These are phyloP conservation scores for Cyprinella venusta DNA, from an alignment of 2,797 vertebrate genomes.

Conservation along the genomic window DNA sequence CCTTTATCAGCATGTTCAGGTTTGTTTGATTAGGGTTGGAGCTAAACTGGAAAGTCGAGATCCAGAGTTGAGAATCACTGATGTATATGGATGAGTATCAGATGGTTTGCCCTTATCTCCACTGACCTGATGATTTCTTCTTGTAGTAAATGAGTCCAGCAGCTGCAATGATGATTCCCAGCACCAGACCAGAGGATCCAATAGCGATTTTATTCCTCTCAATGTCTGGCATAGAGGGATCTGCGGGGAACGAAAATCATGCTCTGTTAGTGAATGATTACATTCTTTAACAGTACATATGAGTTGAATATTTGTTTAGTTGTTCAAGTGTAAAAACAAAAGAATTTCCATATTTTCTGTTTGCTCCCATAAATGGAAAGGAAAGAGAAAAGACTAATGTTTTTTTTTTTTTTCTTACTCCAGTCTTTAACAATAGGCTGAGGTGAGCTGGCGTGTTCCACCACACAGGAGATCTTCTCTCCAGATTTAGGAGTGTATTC, in stretches of 20 bases:
- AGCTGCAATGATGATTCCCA: constrained; percentile 69
- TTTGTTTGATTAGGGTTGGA: too few relatives aligned
- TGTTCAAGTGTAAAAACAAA: not conserved
- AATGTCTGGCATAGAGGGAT: constrained; percentile 63
- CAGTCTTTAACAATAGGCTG: constrained; percentile 55
- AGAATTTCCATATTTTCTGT: not conserved
- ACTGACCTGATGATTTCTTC: constrained; percentile 52
- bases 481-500: constrained; percentile 62
- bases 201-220: constrained; percentile 68
- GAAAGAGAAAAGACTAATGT: not conserved
- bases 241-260: constrained; percentile 24
- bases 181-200: constrained; percentile 68
- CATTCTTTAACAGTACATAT: too few relatives aligned
- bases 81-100: not conserved
- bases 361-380: not conserved
- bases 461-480: constrained; percentile 59
- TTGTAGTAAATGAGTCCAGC: constrained; percentile 73
- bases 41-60: too few relatives aligned
- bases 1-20: too few relatives aligned
- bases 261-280: not conserved
- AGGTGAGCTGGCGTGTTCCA: not conserved
- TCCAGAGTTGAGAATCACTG: not conserved
- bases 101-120: not conserved
- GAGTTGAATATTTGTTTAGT: not conserved
- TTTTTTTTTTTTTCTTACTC: constrained; percentile 63